Conservation (phyloP, 2,888 invertebrate species). For the Cynaeus angustus region DNA sequence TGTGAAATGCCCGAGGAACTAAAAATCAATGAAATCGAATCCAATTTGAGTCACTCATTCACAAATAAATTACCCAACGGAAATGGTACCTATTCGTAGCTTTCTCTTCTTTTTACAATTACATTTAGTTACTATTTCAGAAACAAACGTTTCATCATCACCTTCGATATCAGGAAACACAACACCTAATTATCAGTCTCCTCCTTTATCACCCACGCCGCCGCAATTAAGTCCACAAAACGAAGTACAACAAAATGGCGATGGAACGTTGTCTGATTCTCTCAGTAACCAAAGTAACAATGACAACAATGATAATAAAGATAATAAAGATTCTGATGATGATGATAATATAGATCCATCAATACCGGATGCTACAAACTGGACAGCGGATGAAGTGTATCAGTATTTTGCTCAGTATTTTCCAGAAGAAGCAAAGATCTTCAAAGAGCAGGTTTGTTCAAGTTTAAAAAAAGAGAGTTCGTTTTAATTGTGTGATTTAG, state of each 20-base stretch:
- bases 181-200: slow-evolving; percentile 58
- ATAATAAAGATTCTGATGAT: slow-evolving; percentile 61
- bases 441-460: slow-evolving; percentile 84
- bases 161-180: slow-evolving; percentile 57
- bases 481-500: slow-evolving; percentile 70
- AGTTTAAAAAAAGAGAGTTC: not conserved
- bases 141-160: slow-evolving; percentile 53
- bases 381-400: slow-evolving; percentile 89
- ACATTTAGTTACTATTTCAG: not conserved
- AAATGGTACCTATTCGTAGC: slow-evolving; percentile 45
- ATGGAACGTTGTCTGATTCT: slow-evolving; percentile 58
- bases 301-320: not conserved
- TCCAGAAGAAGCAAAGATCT: slow-evolving; percentile 85
- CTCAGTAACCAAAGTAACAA: slow-evolving; percentile 55
- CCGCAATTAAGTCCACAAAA: slow-evolving; percentile 68
- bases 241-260: slow-evolving; percentile 48
- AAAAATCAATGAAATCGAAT: slow-evolving; percentile 68
- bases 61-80: slow-evolving; percentile 52
- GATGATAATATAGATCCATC: slow-evolving; percentile 76
- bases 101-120: not conserved
- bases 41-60: slow-evolving; percentile 64
- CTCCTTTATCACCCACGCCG: slow-evolving; percentile 63
- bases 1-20: slow-evolving; percentile 73
- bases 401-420: slow-evolving; percentile 86
- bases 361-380: slow-evolving; percentile 86